Conservation (phyloP, 2,888 invertebrate genomes). For the Eupithecia tripunctaria region DNA sequence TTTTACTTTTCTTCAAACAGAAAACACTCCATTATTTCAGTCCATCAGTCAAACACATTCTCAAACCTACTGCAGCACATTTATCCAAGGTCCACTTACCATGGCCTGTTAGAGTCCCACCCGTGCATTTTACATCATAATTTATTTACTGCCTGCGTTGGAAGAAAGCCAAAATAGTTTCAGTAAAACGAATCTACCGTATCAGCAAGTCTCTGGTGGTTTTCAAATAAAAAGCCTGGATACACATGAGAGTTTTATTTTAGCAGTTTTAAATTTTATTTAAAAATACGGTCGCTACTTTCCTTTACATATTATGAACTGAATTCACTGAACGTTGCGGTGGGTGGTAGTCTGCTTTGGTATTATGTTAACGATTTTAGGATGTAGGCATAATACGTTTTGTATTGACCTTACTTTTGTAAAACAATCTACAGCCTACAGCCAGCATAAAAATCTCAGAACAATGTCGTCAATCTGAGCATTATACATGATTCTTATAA, state of each 20-base stretch:
- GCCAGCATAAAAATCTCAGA: background rate
- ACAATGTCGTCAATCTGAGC: background rate
- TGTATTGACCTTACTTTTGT: too few species aligned
- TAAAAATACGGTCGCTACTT: slow-evolving; percentile 24
- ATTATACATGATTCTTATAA: too few species aligned
- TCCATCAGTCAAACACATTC: slow-evolving; percentile 28
- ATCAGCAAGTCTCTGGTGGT: slow-evolving; percentile 58
- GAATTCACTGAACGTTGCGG: background rate
- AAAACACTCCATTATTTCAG: background rate
- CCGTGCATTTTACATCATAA: slow-evolving; percentile 54
- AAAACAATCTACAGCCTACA: too few species aligned
- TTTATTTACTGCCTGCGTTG: slow-evolving; percentile 58
- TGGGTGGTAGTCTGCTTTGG: background rate
- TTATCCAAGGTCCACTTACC: slow-evolving; percentile 46
- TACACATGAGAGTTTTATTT: slow-evolving; percentile 34
- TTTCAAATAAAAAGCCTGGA: slow-evolving; percentile 50
- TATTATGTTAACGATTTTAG: background rate
- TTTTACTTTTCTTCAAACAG: background rate
- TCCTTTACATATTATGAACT: slow-evolving; percentile 12
- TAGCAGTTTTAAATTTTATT: slow-evolving; percentile 31
- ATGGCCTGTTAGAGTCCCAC: slow-evolving; percentile 40
- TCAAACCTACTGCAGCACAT: slow-evolving; percentile 37
- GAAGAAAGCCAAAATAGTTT: slow-evolving; percentile 55
- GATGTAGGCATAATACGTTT: background rate
- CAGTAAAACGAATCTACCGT: slow-evolving; percentile 57